Evolutionary conservation across 2,888 invertebrate genomes (phyloP), one percentile per base, ranked within the genome.

Genomic region (Alcis repandata): DNA sequence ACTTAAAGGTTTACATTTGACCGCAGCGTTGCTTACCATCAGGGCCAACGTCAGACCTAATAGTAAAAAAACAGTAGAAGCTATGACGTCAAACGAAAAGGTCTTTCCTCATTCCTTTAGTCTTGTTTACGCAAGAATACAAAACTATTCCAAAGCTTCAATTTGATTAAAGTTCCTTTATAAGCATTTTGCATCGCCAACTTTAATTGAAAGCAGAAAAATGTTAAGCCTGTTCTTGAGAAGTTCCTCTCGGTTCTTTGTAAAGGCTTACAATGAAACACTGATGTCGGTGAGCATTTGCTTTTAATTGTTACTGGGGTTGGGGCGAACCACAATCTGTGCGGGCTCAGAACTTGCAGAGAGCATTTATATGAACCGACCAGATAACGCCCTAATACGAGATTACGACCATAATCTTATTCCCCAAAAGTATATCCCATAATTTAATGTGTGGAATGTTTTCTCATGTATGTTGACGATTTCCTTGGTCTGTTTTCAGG

Each of bases 241-340:
- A 79, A 79, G 76, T 79, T 76, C 68, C 71, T 73, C 74, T 71
- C 76, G 71, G 71, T 74, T 80, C 78, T 79, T 79, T 78, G 75
- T 78, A 79, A 79, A 65, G 74, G 76, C 73, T 77, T 76, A 79
- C 79, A 80, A 78, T 79, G 80, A 76, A 82, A 79, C 79, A 78
- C 75, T 80, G 79, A 78, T 78, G 79, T 80, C 73, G 75, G 79
- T 78, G 74, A 80, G 77, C 81, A 80, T 83, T 86, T 83, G 83
- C 76, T 83, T 80, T 82, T 85, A 87, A 87, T 85, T 84, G 85
- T 82, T 83, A 77, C 71, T 73, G 68, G 70, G 69, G 70, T 68
- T 64, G 57, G 63, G 70, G 52, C 62, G 41, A 66, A 48, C 78
- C 76, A 71, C 79, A 80, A 79, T 79, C 78, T 77, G 76, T 73